Conservation (phyloP, 2,797 vertebrate species). For the Molossus molossus region DNA sequence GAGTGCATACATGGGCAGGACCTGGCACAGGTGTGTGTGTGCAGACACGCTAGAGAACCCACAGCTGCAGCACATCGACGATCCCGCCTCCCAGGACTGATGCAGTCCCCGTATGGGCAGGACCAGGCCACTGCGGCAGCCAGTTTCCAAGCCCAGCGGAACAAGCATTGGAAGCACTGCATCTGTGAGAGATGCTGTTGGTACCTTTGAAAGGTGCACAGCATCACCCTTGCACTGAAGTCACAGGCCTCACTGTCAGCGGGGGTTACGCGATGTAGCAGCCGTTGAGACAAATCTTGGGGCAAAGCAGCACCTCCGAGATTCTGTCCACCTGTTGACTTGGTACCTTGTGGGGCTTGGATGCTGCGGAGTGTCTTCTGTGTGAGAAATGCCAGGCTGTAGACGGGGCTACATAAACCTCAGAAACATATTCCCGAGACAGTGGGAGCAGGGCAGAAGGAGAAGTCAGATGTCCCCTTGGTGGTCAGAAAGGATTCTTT, state of each 20-base stretch:
- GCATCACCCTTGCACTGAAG: neutral
- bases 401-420: neutral
- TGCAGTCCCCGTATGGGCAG: neutral
- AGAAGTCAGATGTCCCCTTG: neutral
- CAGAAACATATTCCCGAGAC: neutral
- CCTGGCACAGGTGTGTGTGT: neutral
- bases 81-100: neutral
- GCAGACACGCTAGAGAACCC: neutral
- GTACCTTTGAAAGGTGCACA: neutral
- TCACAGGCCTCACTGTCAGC: neutral
- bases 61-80: neutral
- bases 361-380: neutral
- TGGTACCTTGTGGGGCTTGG: neutral
- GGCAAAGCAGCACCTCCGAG: neutral
- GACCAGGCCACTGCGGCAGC: neutral
- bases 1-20: neutral
- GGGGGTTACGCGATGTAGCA: neutral
- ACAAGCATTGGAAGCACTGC: neutral
- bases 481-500: neutral
- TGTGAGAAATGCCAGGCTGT: neutral
- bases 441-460: neutral
- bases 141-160: neutral
- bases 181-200: neutral
- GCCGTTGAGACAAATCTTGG: neutral
- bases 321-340: neutral